Base-by-base conservation (phyloP, 2,888 invertebrate species). In the Gryllus longicercus region DNA sequence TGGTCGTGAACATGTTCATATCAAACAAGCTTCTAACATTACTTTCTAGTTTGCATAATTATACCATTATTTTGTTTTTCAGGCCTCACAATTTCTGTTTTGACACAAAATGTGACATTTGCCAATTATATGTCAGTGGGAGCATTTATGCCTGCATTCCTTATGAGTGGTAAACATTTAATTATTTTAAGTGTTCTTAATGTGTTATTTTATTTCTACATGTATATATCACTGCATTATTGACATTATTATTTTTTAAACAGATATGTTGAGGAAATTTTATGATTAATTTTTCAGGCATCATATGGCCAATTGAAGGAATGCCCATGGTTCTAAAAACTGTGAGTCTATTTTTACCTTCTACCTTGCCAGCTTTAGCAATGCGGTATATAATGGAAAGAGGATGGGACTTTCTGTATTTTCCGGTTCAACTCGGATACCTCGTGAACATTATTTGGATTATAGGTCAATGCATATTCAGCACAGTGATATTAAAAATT, bases 41-140 rank as follows among this genome's bases (percentile, higher is more conserved):
- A 1, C 38, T 38, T 38, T 38, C 38, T 8, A 38, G 38, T 38
- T 38, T 38, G 16, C n/a, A 76, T 21, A 38, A n/a, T 76, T 23
- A 23, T 38, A 21, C 18, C 5, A 1, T 50, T 21, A 49, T 49
- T n/a, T 77, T n/a, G 75, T 79, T 16, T 84, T 86, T 50, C 83
- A 92, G 92, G 96, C 74, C 93, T 97, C 85, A 90, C 95, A 74
- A 92, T 96, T 78, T 96, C 96, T 0, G 91, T 95, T 0, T 88
- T 94, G 83, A 95, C 95, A 85, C 90, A 91, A 38, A 93, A 93
- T 51, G 95, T 96, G 84, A 92, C 92, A 0, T 90, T 94, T 84
- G 93, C 96, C 0, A 95, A 96, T 89, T 96, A 95, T 86, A 90
- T 94, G 16, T 91, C 96, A 0, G 92, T 96, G 0, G 97, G 97